Conservation (phyloP, 1,140 invertebrate genomes). For the Drosophila ambigua region DNA sequence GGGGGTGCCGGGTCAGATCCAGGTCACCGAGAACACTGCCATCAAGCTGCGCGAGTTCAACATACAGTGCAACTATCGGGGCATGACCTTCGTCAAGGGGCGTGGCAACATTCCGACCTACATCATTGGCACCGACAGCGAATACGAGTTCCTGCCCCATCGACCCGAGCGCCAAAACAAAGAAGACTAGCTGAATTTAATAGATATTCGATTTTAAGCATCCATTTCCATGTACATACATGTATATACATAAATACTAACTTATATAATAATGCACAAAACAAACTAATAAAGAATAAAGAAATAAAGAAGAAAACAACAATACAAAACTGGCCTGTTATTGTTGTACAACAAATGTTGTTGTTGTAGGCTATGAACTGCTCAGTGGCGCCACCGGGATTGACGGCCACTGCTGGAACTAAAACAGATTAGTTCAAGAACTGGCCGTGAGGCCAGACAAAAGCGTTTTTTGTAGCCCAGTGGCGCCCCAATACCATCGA, state of each 20-base stretch:
- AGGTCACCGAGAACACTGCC: slow-evolving; percentile 91
- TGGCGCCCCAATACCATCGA: no score
- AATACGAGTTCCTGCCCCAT: slow-evolving; percentile 84
- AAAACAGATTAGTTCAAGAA: no score
- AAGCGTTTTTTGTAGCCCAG: no score
- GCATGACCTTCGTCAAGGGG: slow-evolving; percentile 90
- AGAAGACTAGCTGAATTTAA: slow-evolving; percentile 38
- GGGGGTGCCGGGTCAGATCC: slow-evolving; percentile 91
- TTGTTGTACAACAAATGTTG: no score
- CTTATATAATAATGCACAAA: neutral
- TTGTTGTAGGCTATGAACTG: no score
- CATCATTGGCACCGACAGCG: slow-evolving; percentile 88
- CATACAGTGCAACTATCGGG: slow-evolving; percentile 88
- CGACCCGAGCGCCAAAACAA: slow-evolving; percentile 3
- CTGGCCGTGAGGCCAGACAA: no score
- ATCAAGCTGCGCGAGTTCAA: slow-evolving; percentile 88
- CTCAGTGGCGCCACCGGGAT: no score
- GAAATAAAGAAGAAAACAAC: no score
- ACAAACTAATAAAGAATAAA: no score
- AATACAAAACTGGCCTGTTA: no score
- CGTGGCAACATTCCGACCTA: slow-evolving; percentile 90
- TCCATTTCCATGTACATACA: slow-evolving; percentile 14
- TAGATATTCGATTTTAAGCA: slow-evolving; percentile 30
- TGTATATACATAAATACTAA: neutral
- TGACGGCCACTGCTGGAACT: no score